phyloP scores from a whole-genome alignment of 2,797 vertebrate species.

The Rhinoraja longicauda region DNA sequence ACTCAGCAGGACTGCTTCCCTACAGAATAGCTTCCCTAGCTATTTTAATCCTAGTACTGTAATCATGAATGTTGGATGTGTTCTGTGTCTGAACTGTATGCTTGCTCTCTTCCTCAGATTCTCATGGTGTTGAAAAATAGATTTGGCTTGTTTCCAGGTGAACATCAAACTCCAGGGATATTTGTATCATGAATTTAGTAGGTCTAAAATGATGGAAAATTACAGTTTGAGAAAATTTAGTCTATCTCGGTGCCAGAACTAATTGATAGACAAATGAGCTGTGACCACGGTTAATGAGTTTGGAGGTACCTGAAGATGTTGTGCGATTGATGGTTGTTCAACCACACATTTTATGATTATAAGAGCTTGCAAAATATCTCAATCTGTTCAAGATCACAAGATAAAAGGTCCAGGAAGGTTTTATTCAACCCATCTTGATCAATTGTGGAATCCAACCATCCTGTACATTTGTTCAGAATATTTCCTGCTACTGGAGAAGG shows the following conservation, averaged over 20 bases:
- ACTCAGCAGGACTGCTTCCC: neutral
- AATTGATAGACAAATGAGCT: neutral
- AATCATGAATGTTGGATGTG: neutral
- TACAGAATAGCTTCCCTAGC: neutral
- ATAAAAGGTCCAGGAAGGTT: neutral
- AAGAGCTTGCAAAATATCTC: neutral
- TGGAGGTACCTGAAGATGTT: neutral
- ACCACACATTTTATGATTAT: neutral
- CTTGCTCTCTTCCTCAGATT: neutral
- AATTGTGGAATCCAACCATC: neutral
- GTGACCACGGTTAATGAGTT: neutral
- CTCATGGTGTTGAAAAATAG: neutral
- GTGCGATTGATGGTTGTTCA: neutral
- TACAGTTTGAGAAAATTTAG: neutral
- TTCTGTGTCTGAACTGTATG: neutral
- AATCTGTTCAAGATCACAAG: neutral
- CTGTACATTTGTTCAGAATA: neutral
- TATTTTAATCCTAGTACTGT: neutral
- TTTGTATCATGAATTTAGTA: neutral
- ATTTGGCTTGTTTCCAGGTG: neutral
- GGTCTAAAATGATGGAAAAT: neutral
- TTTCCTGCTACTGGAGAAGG: neutral
- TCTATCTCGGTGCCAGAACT: neutral
- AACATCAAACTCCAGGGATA: neutral
- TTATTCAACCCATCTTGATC: neutral